These are phyloP conservation scores for Caenorhabditis sp. DNA, from an alignment of 2,888 invertebrate species.

Conservation along the genomic window DNA sequence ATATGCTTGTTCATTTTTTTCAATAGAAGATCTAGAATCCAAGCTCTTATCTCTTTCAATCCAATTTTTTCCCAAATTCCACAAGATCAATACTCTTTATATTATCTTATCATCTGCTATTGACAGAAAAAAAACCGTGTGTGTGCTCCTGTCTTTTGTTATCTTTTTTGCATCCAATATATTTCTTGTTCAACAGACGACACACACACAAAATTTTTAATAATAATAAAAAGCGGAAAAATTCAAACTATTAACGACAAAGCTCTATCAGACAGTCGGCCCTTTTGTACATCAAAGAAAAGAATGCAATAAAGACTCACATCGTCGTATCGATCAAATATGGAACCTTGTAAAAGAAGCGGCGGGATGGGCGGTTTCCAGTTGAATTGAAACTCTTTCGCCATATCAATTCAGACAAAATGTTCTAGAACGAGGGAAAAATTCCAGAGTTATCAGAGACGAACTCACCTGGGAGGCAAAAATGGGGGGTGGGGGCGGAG, in stretches of 20 bases:
- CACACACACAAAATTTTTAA: not conserved
- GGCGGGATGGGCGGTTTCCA: slow-evolving; percentile 96
- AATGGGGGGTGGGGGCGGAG: not conserved
- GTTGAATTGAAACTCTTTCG: slow-evolving; percentile 97
- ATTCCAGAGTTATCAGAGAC: not conserved
- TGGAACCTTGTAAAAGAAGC: slow-evolving; percentile 83
- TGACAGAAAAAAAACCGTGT: not conserved
- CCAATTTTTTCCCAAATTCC: too few species aligned
- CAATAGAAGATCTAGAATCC: too few species aligned
- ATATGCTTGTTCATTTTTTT: too few species aligned
- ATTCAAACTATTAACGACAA: not conserved
- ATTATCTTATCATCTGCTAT: not conserved
- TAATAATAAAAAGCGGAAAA: not conserved
- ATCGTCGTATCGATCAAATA: slow-evolving; percentile 97
- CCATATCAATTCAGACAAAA: slow-evolving; percentile 77
- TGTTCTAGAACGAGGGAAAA: too few species aligned
- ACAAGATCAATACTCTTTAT: not conserved
- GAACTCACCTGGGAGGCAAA: not conserved
- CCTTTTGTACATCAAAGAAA: not conserved
- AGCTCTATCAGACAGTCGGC: not conserved
- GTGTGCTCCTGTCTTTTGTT: not conserved
- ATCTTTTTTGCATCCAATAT: not conserved
- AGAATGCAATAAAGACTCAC: slow-evolving; percentile 68
- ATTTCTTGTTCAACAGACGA: not conserved
- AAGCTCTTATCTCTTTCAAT: too few species aligned